Evolutionary conservation across 2,888 invertebrate genomes (phyloP).

Genomic region (Andrena dorsata): DNA sequence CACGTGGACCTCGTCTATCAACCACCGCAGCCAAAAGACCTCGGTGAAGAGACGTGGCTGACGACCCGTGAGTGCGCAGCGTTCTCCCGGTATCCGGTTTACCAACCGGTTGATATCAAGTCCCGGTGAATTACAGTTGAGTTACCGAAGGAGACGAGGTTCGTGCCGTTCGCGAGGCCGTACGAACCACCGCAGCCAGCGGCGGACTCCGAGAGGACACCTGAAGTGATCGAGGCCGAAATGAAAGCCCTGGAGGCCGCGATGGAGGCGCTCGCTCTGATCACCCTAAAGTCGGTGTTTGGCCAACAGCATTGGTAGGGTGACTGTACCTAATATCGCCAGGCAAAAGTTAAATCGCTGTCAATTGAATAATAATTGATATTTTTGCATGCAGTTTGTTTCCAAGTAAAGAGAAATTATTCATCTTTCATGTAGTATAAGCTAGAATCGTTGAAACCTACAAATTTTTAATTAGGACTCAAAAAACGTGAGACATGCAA

Average conservation of each 20-base stretch:
- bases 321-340: too few species aligned
- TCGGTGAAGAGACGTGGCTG: conserved; percentile 85
- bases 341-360: too few species aligned
- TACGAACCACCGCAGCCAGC: conserved; percentile 90
- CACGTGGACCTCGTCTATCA: conserved; percentile 90
- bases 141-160: conserved; percentile 87
- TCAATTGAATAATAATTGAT: too few species aligned
- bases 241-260: conserved; percentile 90
- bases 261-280: conserved; percentile 90
- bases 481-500: too few species aligned
- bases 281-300: conserved; percentile 89
- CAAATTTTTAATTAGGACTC: too few species aligned
- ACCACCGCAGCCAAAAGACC: conserved; percentile 91
- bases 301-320: too few species aligned
- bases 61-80: conserved; percentile 86
- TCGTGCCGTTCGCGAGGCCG: conserved; percentile 88
- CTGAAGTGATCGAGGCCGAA: conserved; percentile 93
- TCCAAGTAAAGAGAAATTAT: too few species aligned
- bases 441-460: too few species aligned
- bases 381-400: too few species aligned
- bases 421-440: too few species aligned
- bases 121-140: conserved; percentile 85
- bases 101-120: neutral
- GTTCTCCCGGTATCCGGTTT: neutral
- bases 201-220: conserved; percentile 89